Percentiles rank a stretch among this genome's conserved stretches.
phyloP scores from a whole-genome alignment of 2,888 invertebrate species.

The Drosophila parthenogenetica region DNA sequence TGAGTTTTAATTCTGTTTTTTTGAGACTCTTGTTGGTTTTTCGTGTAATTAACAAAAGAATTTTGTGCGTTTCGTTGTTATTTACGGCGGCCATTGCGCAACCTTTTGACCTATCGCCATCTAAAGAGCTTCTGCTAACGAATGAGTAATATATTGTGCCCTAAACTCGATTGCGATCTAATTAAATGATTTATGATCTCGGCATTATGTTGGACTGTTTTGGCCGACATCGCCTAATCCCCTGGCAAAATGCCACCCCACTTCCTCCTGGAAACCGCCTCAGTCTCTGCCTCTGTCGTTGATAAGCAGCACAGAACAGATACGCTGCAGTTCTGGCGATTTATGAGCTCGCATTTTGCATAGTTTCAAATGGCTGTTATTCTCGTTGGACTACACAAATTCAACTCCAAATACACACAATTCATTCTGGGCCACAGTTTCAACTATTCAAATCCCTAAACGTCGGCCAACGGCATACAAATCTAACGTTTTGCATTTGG shows the following conservation, averaged over 20 bases:
- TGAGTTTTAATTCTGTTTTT: slow-evolving; percentile 34
- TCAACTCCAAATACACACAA: slow-evolving; percentile 46
- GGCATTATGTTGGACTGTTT: slow-evolving; percentile 67
- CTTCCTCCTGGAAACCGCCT: background rate
- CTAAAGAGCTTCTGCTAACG: slow-evolving; percentile 28
- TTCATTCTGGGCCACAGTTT: slow-evolving; percentile 49
- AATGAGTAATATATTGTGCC: slow-evolving; percentile 48
- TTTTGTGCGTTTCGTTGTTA: slow-evolving; percentile 35
- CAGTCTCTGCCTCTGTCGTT: slow-evolving; percentile 11
- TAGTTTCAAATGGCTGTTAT: slow-evolving; percentile 74
- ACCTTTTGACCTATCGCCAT: slow-evolving; percentile 56
- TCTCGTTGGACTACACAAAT: slow-evolving; percentile 61
- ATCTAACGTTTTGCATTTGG: slow-evolving; percentile 74
- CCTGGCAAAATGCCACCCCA: slow-evolving; percentile 19
- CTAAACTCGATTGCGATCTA: slow-evolving; percentile 63
- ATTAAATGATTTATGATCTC: slow-evolving; percentile 71
- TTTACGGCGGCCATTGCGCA: slow-evolving; percentile 30
- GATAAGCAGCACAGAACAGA: slow-evolving; percentile 39
- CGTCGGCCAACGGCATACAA: slow-evolving; percentile 62
- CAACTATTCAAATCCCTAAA: slow-evolving; percentile 44
- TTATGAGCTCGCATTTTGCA: slow-evolving; percentile 74
- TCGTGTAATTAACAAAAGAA: slow-evolving; percentile 68
- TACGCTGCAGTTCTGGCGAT: slow-evolving; percentile 50
- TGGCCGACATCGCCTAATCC: slow-evolving; percentile 45
- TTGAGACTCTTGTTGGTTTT: slow-evolving; percentile 39